phyloP scores from a whole-genome alignment of 2,113 vertebrate species.

The Sphyrna mokarran region DNA sequence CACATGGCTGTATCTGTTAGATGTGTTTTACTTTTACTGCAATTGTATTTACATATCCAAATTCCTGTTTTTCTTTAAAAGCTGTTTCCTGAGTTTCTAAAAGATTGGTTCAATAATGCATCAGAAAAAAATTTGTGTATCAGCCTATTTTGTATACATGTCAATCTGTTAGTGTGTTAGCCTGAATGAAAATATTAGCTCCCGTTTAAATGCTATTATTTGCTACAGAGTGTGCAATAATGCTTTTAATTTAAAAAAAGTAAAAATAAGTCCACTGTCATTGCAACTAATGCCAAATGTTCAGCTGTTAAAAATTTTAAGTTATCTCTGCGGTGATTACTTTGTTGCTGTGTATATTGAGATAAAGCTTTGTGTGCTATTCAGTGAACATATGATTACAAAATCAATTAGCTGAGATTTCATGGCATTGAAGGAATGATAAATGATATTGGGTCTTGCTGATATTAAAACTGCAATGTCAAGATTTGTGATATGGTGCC shows the following conservation, averaged over 20 bases:
- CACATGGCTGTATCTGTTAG: not conserved
- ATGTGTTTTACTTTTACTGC: not conserved
- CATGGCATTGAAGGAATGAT: not conserved
- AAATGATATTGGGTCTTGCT: not conserved
- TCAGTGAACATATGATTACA: not conserved
- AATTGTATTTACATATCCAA: not conserved
- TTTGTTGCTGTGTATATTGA: not conserved
- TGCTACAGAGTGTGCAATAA: not conserved
- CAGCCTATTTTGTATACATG: not conserved
- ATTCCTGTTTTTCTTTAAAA: not conserved
- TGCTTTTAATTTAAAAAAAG: not conserved
- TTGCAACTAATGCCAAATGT: not conserved
- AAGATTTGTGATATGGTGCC: constrained; percentile 13
- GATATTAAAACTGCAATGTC: not conserved
- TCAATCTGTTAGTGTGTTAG: not conserved
- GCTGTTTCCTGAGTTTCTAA: not conserved
- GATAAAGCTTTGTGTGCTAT: not conserved
- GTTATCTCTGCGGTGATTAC: not conserved
- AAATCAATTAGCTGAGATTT: not conserved
- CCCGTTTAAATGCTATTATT: not conserved
- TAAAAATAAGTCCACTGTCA: not conserved
- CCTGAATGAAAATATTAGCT: not conserved
- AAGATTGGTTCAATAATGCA: not conserved
- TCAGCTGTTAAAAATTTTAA: not conserved
- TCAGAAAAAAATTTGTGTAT: not conserved